Base-by-base conservation (phyloP, 2,113 vertebrate genomes). In the Plecotus auritus region DNA sequence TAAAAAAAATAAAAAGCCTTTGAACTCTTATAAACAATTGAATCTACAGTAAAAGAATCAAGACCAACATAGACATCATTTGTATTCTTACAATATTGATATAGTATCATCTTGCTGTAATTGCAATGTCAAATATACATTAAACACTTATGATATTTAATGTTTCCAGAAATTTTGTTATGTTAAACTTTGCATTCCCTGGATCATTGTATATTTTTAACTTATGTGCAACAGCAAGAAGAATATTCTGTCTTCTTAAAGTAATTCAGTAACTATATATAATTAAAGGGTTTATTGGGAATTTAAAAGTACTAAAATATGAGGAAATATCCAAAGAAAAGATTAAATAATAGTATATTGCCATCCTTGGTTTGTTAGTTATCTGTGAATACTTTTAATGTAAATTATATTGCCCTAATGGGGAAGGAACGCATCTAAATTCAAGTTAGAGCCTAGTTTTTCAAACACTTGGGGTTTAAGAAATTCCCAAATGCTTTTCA, bases 1-100 rank as follows among this genome's bases (percentile, higher is more conserved):
- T 96, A 72, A 40, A 22, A 90, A 93, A 91, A 13, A 95, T 72
- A 45, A 22, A 90, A 93, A 91, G 17, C 8, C 51, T 95, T 93
- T 88, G 61, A 88, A 86, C 35, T 88, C 30, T 30, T 69, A 87
- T 49, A 87, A 85, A 81, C 51, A 92, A 76, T n/a, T 88, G 59
- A 83, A 51, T 93, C 49, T 84, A 76, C 69, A 47, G 12, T 76
- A 89, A 81, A 92, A 90, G 8, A 95, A 88, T 94, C 26, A 80
- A 91, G 84, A 61, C 8, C 61, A 28, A 51, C 37, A 37, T 49
- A 92, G 47, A 78, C 49, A 76, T 64, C 26, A 7, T 87, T 77
- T 47, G 28, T 88, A n/a, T 76, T 89, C 69, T 78, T 92, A 76
- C 6, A 93, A 22, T 32, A 84, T n/a, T 77, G 30, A 32, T 77